Conservation (phyloP, 2,113 vertebrate genomes). For the Bos javanicus region DNA sequence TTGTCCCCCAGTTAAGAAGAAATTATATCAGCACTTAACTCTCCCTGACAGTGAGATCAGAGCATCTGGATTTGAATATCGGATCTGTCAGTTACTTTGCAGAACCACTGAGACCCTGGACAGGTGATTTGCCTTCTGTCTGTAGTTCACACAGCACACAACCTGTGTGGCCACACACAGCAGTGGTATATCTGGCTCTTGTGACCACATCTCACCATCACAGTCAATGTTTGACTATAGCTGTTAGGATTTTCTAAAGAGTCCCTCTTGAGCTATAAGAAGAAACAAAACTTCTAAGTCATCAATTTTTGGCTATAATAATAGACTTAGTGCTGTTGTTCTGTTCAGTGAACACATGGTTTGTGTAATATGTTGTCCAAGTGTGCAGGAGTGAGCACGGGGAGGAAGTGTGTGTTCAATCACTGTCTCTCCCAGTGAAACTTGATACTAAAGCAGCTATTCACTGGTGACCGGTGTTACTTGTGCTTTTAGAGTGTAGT, state of each 20-base stretch:
- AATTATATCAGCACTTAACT: not conserved
- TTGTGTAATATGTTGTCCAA: not conserved
- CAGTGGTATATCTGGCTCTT: not conserved
- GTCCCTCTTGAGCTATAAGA: not conserved
- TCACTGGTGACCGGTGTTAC: not conserved
- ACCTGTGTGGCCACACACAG: not conserved
- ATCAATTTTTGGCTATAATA: not conserved
- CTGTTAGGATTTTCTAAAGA: not conserved
- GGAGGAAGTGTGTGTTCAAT: not conserved
- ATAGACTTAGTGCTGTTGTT: not conserved
- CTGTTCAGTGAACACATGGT: not conserved
- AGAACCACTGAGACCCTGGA: not conserved
- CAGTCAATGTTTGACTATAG: not conserved
- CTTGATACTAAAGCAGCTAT: not conserved
- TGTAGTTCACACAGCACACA: not conserved
- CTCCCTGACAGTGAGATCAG: not conserved
- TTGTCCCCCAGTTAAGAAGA: not conserved
- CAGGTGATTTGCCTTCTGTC: not conserved
- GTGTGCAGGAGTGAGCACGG: rapidly evolving
- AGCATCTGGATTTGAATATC: not conserved
- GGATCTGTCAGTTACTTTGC: not conserved
- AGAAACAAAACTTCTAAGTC: not conserved
- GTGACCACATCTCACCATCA: not conserved
- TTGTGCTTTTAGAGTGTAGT: not conserved
- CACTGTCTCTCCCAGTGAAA: not conserved